Base-by-base conservation (phyloP, 2,888 invertebrate genomes). In the Eilema griseolum region DNA sequence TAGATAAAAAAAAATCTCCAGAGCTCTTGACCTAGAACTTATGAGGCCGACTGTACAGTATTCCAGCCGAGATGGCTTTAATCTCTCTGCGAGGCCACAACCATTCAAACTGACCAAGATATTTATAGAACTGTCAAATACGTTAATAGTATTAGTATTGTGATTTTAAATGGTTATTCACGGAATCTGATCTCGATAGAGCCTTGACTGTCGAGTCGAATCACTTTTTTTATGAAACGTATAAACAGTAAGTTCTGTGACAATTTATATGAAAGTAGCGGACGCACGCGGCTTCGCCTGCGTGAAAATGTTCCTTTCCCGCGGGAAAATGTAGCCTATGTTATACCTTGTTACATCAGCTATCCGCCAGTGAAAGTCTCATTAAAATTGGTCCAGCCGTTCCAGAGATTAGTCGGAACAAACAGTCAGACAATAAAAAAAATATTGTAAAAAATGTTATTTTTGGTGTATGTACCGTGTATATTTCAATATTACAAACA, bases 91-190 rank as follows among this genome's bases (percentile, higher is more conserved):
- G 14, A 46, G 46, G 46, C 52, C 52, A n/a, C 8, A 41, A 16
- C 16, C 41, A n/a, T n/a, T 8, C 52, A 52, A 46, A 46, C 46
- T 20, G 46, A 20, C 46, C n/a, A 52, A 52, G 52, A 52, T 52
- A n/a, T 52, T 52, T 52, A 52, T 52, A 52, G 52, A n/a, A 8
- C 52, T 52, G 52, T 52, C 52, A 52, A 52, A 52, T 52, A n/a
- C 52, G 52, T n/a, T n/a, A 52, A 52, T 52, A 52, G 2, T 46
- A 46, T 46, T n/a, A 52, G n/a, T 52, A 52, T 52, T 52, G 52
- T 52, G n/a, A 52, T n/a, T 10, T 52, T n/a, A 52, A 52, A 52
- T 52, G 20, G 52, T n/a, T 52, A 52, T 52, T 52, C 62, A 61
- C 28, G 20, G 28, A 31, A 31, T 20, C 61, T n/a, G 20, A 20